Evolutionary conservation across 1,140 invertebrate species (phyloP).

Genomic region (Ridgeia piscesae): DNA sequence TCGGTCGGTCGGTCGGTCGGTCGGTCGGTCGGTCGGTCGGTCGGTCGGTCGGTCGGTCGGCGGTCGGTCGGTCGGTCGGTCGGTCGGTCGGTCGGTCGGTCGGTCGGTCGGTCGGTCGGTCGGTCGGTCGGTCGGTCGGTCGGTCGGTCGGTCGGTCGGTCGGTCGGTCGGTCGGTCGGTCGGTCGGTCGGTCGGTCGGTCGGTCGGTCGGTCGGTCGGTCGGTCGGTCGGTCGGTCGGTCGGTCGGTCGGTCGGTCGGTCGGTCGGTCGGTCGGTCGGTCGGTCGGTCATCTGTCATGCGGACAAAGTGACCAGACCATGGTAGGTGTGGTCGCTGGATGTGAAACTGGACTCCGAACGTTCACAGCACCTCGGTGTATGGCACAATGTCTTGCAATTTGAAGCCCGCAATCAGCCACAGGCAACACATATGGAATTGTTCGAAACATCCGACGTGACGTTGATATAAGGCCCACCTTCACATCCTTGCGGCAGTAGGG

Average conservation of each 20-base stretch:
- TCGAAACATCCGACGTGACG: too few species aligned
- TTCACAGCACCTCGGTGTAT: too few species aligned
- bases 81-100: background rate
- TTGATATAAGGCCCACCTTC: too few species aligned
- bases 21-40: background rate
- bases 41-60: background rate
- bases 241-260: conserved; percentile 1
- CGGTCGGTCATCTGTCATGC: background rate
- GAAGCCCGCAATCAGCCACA: too few species aligned
- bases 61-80: background rate
- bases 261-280: conserved; percentile 1
- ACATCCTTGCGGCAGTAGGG: too few species aligned
- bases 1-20: background rate
- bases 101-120: background rate
- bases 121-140: background rate
- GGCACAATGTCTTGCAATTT: too few species aligned
- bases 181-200: background rate
- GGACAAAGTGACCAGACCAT: too few species aligned
- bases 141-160: conserved; percentile 1
- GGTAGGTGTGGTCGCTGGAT: too few species aligned
- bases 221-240: conserved; percentile 1
- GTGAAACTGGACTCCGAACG: too few species aligned
- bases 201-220: conserved; percentile 1
- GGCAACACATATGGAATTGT: too few species aligned
- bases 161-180: conserved; percentile 1